A percentile compares a stretch with the other conserved stretches of the same genome.
Evolutionary conservation across 2,113 vertebrate genomes (phyloP).

Genomic region (Cynocephalus volans): DNA sequence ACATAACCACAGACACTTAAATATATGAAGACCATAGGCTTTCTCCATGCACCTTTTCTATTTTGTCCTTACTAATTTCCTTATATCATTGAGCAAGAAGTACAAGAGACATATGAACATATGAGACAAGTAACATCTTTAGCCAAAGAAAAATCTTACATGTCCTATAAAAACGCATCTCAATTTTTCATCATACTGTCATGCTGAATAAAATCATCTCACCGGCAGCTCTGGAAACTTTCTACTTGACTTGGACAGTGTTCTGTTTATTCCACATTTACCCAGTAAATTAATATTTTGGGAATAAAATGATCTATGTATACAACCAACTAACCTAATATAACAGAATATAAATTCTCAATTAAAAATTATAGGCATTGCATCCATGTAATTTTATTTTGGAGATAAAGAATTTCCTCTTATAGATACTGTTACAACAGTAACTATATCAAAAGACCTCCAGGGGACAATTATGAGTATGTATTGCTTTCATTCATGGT

Average conservation of each 20-base stretch:
- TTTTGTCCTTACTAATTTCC: neutral
- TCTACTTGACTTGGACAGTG: neutral
- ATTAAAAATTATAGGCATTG: slow-evolving; percentile 44
- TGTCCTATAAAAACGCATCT: slow-evolving; percentile 38
- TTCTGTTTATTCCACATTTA: slow-evolving; percentile 52
- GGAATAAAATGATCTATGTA: slow-evolving; percentile 58
- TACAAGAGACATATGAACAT: neutral
- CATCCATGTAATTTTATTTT: slow-evolving; percentile 60
- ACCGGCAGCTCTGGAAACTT: slow-evolving; percentile 36
- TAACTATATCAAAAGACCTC: slow-evolving; percentile 63
- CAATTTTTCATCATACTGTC: neutral
- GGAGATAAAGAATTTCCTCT: slow-evolving; percentile 65
- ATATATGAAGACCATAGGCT: neutral
- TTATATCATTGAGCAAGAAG: slow-evolving; percentile 1
- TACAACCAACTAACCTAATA: neutral
- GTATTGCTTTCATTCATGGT: slow-evolving; percentile 56
- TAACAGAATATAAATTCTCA: slow-evolving; percentile 55
- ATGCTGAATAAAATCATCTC: slow-evolving; percentile 32
- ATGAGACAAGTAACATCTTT: slow-evolving; percentile 12
- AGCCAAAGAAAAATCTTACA: slow-evolving; percentile 61
- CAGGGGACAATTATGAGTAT: slow-evolving; percentile 65
- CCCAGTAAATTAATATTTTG: slow-evolving; percentile 60
- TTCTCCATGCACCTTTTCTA: neutral
- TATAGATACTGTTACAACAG: slow-evolving; percentile 6
- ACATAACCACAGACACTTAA: neutral